These are phyloP conservation scores for Oncorhynchus kisutch DNA, from an alignment of 2,113 vertebrate genomes.

Conservation along the genomic window DNA sequence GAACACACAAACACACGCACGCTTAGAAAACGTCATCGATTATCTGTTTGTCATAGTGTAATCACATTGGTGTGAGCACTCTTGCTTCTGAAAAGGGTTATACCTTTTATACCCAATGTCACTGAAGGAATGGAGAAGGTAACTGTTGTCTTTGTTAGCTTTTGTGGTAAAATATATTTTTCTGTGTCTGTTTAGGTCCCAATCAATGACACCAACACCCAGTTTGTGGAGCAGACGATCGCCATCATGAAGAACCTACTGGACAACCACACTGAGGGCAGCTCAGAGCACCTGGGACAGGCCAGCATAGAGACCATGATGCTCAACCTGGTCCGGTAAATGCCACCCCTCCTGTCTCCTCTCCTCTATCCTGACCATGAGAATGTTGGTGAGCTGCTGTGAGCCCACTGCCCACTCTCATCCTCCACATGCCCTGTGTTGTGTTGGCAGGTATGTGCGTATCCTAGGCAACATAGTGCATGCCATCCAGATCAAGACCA, in stretches of 20 bases:
- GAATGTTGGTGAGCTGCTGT: background rate
- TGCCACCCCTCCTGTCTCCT: background rate
- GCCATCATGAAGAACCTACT: slow-evolving; percentile 98
- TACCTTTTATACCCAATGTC: too few relatives aligned
- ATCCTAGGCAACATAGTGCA: slow-evolving; percentile 94
- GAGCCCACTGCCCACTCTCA: background rate
- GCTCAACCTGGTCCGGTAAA: slow-evolving; percentile 95
- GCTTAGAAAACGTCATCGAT: too few relatives aligned
- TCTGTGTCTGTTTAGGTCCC: slow-evolving; percentile 77
- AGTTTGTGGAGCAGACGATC: slow-evolving; percentile 98
- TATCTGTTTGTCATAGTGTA: too few relatives aligned
- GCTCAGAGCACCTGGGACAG: slow-evolving; percentile 95
- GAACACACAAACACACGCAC: too few relatives aligned
- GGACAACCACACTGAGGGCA: slow-evolving; percentile 98
- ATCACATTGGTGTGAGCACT: background rate
- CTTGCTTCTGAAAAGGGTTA: background rate
- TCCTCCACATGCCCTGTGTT: too few relatives aligned
- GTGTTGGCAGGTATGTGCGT: slow-evolving; percentile 85
- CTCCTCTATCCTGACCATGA: background rate
- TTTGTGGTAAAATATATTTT: background rate
- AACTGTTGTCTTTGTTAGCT: background rate
- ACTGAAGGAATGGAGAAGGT: too few relatives aligned
- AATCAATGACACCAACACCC: slow-evolving; percentile 94
- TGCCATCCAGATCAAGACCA: slow-evolving; percentile 98
- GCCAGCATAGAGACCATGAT: slow-evolving; percentile 99